Base-by-base conservation (phyloP, 1,140 invertebrate species). In the Ganaspis sp. region DNA sequence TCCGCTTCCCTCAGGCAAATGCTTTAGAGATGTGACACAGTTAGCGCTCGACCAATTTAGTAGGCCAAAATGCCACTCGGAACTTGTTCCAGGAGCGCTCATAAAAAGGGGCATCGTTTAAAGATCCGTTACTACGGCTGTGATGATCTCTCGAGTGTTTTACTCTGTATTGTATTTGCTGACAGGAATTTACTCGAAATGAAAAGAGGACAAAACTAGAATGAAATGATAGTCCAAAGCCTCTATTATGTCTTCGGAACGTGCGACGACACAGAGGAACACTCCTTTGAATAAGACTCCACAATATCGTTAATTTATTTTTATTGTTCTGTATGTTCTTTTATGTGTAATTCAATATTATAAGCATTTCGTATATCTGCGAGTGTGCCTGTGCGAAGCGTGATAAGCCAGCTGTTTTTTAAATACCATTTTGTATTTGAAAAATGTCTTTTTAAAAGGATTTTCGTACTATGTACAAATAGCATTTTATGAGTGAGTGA, bases 311-410 rank as follows among this genome's bases (percentile, higher is more conserved):
- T 90, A 64, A 78, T 90, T 90, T 90, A 90, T 90, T 90, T 87
- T 79, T 83, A 82, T 88, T 86, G 81, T 89, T 90, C 90, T 89
- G 77, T 90, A 90, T 86, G 85, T 85, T 83, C 77, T 85, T 86
- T 87, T 86, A n/a, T 72, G 78, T 84, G 75, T 88, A 87, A 84
- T 84, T 81, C 73, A 79, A 83, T 86, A 85, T 29, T 64, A 58
- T 58, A 58, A 85, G 77, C 75, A 83, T 74, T 85, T 82, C 64
- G 69, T 75, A 81, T 49, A 79, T 76, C 77, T 75, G 72, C 53
- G 80, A 84, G 86, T 76, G 70, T 76, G 79, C 69, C 70, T 74
- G 76, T 76, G 76, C 70, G 72, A 69, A 79, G 74, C 74, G 58
- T 38, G 76, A 64, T 23, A 80, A 80, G 54, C 83, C 80, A 83